Conservation (phyloP, 53 echinoderm and acorn worm genomes). For the Stichopus horrens region DNA sequence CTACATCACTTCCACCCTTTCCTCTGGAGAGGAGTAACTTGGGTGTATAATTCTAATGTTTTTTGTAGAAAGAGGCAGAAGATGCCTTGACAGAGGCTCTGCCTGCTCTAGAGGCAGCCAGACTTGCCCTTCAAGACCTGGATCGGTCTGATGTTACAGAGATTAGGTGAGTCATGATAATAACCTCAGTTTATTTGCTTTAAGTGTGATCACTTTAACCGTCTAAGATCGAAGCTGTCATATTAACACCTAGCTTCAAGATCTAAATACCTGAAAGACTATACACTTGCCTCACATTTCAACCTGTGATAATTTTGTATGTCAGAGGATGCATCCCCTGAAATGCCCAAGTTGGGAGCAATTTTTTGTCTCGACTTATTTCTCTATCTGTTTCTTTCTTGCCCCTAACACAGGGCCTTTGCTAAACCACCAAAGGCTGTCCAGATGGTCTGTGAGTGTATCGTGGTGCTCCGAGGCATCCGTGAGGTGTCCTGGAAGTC, state of each 20-base stretch:
- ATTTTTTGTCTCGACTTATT: neutral
- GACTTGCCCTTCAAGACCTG: conserved; percentile 77
- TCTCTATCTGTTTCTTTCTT: neutral
- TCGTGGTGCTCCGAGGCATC: conserved; percentile 94
- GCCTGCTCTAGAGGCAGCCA: conserved; percentile 94
- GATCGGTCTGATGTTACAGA: conserved; percentile 98
- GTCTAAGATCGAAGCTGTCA: no score
- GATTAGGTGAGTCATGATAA: conserved; percentile 65
- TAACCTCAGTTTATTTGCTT: no score
- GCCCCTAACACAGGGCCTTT: conserved; percentile 66
- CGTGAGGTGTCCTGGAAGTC: conserved; percentile 99
- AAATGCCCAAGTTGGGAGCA: no score
- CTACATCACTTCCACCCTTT: neutral
- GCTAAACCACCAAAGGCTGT: conserved; percentile 98
- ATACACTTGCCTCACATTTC: no score
- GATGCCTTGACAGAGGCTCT: conserved; percentile 88
- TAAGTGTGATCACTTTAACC: no score
- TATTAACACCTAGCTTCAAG: no score
- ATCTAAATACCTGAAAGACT: no score
- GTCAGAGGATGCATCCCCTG: no score
- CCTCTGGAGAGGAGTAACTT: neutral
- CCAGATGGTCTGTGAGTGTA: conserved; percentile 98
- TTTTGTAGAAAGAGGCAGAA: conserved; percentile 82
- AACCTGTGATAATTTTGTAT: no score
- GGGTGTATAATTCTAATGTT: neutral